Evolutionary conservation across 2,113 vertebrate genomes (phyloP), one percentile per base, ranked within the genome.

Genomic region (Pedionomus torquatus): DNA sequence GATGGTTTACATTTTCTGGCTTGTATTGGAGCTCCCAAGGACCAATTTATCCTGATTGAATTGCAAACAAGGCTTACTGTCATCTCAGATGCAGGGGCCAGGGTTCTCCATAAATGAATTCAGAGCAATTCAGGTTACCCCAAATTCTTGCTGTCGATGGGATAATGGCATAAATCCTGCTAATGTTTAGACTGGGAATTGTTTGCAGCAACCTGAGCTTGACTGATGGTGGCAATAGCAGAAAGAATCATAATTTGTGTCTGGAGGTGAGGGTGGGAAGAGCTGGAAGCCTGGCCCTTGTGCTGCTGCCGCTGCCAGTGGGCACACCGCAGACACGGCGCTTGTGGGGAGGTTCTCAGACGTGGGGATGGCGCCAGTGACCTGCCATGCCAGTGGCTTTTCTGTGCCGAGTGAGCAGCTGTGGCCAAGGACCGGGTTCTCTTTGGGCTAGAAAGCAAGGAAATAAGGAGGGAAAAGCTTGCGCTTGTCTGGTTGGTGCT

Each of bases 1-100:
- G 87, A 97, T 95, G 93, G 97, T 98, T 98, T 98, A 97, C 97
- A 97, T 98, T 98, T 97, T 92, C 55, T 97, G 88, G 96, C 90
- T 96, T 89, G 96, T 83, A 96, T 96, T 91, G 72, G 81, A 91
- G 94, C 93, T 95, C 85, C 51, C 54, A 89, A 95, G 91, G 95
- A 95, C 96, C 94, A 95, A 94, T 98, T 97, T 95, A 97, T 98
- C 95, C 97, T 95, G 95, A 94, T 71, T 86, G 89, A 71, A 96
- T 94, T 95, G 94, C 96, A 97, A 97, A 96, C 95, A 95, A 96
- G 94, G 97, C 97, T 97, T 95, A 98, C 90, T 87, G 84, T 82
- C 90, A 76, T 81, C 86, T 87, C 43, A 49, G 48, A 54, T 13
- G 26, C 68, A 82, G 81, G 69, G 96, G 92, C 83, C 94, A 55